A percentile compares a stretch with the other conserved stretches of the same genome.
Evolutionary conservation across 2,797 vertebrate genomes (phyloP).

Genomic region (Aphelocoma californica): DNA sequence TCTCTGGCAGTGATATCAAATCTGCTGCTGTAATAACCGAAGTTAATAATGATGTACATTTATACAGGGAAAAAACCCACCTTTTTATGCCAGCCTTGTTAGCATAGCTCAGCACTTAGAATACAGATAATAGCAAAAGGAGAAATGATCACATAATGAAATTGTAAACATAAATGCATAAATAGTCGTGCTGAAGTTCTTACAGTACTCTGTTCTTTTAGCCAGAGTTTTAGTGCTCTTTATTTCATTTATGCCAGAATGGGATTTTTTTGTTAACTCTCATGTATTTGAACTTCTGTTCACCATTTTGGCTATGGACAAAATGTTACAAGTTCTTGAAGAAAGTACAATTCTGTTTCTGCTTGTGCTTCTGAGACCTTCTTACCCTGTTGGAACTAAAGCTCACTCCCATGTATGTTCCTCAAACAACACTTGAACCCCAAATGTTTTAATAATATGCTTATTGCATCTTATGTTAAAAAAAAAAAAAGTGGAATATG

Average conservation of each 20-base stretch:
- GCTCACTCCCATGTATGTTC: background rate
- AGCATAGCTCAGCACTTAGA: background rate
- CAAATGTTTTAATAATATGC: background rate
- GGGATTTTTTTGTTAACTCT: background rate
- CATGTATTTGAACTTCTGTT: background rate
- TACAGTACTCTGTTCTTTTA: background rate
- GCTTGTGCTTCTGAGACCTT: background rate
- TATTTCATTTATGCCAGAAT: background rate
- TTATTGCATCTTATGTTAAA: background rate
- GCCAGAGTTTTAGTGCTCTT: background rate
- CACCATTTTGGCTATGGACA: background rate
- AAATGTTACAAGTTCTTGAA: background rate
- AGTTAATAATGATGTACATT: background rate
- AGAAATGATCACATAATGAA: background rate
- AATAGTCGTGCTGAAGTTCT: background rate
- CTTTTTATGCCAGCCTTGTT: background rate
- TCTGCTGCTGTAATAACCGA: background rate
- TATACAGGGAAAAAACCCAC: background rate
- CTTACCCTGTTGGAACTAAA: background rate
- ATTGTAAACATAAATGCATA: background rate
- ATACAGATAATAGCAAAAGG: background rate
- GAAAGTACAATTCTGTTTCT: background rate
- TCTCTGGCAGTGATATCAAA: background rate
- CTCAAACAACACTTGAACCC: background rate
- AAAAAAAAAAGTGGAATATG: background rate